Evolutionary conservation across 1,140 invertebrate species (phyloP), one percentile per base, ranked within the genome.

Genomic region (Scaptodrosophila lebanonensis): DNA sequence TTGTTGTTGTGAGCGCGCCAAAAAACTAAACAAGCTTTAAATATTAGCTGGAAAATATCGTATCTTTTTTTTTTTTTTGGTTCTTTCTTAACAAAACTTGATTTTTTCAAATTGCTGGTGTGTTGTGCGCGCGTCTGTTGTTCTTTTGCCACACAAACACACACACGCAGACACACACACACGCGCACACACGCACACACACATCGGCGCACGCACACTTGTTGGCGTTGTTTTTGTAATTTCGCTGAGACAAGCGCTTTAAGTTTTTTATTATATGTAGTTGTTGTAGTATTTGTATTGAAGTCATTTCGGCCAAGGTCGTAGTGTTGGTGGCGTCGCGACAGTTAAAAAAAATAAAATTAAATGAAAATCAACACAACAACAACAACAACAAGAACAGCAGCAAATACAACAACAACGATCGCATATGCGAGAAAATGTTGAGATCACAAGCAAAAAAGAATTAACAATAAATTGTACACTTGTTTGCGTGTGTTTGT

Each of bases 261-360:
- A 63, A 44, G 25, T 20, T 50, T 53, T 65, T 33, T 22, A 29
- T 39, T 60, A 42, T 22, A n/a, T 36, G 11, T 29, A 16, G 12
- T n/a, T 58, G 38, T 40, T 48, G 16, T 27, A 8, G 43, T 53
- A 54, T 49, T 54, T 56, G 29, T 54, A 52, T 45, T 50, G 49
- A 65, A 73, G 56, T 61, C 60, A 73, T 75, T 59, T 82, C 66
- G 75, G 75, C 75, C 75, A 79, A 79, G 75, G 75, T 75, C 59
- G 49, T 29, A 20, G 48, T 69, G 56, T 66, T 49, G 66, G 75
- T 59, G 17, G 38, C 30, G 35, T 36, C 49, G 36, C 17, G 58
- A 48, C 35, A 65, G 48, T 63, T 57, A 38, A 30, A 49, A 56
- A 12, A 68, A 60, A 49, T 11, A 48, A 22, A 48, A 44, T 15